phyloP scores from a whole-genome alignment of 2,888 invertebrate genomes.

The Serrognathus titanus region DNA sequence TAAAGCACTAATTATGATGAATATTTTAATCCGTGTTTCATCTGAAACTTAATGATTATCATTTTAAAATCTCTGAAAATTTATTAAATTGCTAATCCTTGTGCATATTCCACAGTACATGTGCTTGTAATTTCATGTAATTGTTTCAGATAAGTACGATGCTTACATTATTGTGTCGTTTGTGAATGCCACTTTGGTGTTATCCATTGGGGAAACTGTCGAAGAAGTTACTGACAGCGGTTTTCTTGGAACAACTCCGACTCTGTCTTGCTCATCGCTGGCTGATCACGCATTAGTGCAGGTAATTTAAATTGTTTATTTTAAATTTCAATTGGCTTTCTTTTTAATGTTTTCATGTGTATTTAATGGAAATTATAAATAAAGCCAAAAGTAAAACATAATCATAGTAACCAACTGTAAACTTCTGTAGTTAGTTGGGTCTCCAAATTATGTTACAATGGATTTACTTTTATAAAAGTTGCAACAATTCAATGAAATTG shows the following conservation, averaged over 20 bases:
- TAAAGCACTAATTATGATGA: constrained; percentile 36
- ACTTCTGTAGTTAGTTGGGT: constrained; percentile 18
- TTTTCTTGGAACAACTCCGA: constrained; percentile 97
- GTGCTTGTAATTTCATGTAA: constrained; percentile 41
- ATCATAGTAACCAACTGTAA: constrained; percentile 32
- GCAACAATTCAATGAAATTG: too few species aligned
- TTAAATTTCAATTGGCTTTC: constrained; percentile 12
- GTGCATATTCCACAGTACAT: not conserved
- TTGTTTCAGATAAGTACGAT: constrained; percentile 93
- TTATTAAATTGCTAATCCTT: not conserved
- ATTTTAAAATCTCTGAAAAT: constrained; percentile 24
- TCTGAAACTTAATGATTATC: constrained; percentile 45
- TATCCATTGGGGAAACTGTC: constrained; percentile 99
- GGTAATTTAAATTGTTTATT: constrained; percentile 51
- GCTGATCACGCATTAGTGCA: constrained; percentile 98
- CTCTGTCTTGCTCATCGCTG: constrained; percentile 94
- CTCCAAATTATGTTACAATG: constrained; percentile 29
- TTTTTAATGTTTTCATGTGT: constrained; percentile 4
- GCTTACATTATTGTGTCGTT: constrained; percentile 99
- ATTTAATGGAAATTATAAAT: not conserved
- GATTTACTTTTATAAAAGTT: not conserved
- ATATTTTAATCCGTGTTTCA: constrained; percentile 47
- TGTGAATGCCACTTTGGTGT: constrained; percentile 95
- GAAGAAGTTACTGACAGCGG: constrained; percentile 99
- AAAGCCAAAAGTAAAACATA: constrained; percentile 6